Evolutionary conservation across 2,888 invertebrate species (phyloP).

Genomic region (Ormyrus labotus): DNA sequence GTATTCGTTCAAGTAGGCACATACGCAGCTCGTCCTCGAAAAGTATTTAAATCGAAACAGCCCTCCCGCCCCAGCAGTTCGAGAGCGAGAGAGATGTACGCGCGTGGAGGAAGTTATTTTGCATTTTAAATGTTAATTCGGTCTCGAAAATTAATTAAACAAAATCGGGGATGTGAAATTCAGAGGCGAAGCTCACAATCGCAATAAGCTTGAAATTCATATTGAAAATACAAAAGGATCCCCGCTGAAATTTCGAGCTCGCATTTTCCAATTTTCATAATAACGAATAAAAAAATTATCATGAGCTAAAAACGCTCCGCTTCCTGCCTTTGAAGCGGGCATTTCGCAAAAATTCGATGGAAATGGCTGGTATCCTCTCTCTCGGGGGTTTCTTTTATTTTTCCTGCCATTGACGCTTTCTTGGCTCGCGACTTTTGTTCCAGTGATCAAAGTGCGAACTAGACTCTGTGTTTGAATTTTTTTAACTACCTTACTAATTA

Average conservation of each 20-base stretch:
- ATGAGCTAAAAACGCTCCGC: no score
- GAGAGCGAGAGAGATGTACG: no score
- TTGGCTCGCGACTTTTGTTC: neutral
- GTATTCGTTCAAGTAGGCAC: neutral
- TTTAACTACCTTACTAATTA: neutral
- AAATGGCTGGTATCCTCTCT: neutral
- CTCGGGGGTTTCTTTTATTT: neutral
- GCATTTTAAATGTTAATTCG: conserved; percentile 42
- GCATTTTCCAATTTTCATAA: no score
- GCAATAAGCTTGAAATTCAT: no score
- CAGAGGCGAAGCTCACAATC: no score
- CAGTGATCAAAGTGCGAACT: conserved; percentile 32
- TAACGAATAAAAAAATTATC: no score
- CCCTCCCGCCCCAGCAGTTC: no score
- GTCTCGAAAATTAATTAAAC: conserved; percentile 46
- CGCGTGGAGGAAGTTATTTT: conserved; percentile 31
- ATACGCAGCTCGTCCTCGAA: neutral
- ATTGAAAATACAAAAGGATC: no score
- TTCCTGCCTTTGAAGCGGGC: no score
- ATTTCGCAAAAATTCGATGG: neutral
- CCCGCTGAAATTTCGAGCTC: no score
- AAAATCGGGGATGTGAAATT: conserved; percentile 8
- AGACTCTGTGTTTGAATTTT: conserved; percentile 10
- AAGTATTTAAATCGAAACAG: conserved; percentile 43
- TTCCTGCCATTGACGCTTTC: neutral